Base-by-base conservation (phyloP, 2,113 vertebrate genomes). In the Nestor notabilis region DNA sequence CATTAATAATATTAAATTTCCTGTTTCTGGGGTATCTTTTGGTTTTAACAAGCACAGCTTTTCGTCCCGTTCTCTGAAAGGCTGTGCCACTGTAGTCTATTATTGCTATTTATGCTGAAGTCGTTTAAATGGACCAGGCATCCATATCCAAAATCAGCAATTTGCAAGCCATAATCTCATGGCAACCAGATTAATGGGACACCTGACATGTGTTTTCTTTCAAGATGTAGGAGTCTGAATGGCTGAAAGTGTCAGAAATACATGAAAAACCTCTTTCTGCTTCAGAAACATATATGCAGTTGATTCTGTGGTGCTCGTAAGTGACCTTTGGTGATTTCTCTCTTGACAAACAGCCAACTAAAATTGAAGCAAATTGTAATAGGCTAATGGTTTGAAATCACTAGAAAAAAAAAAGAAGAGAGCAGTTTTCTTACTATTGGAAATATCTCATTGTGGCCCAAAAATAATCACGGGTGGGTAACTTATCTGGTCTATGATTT, bases 141-240 rank as follows among this genome's bases (percentile, higher is more conserved):
- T 28, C 64, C 46, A 82, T 70, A 81, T 91, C 97, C 97, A 98
- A 97, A 95, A 96, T 92, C 95, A 98, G 97, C 94, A 95, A 95
- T 95, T 94, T 97, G 84, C 93, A 95, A 80, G 90, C 71, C 92
- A 92, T 96, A 97, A 94, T 90, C 95, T 96, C 96, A 97, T 94
- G 92, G 92, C 92, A 89, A 18, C 41, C 68, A 93, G 85, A 94
- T 96, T 97, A 96, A 92, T 11, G 10, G 92, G 96, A 97, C 94
- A 98, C 95, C 94, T 90, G 95, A 98, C 96, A 97, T 83, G 60
- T 96, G 81, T 97, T 96, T 97, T 94, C 87, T 92, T 96, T 94
- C 29, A 60, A 94, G 91, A 86, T 2, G 3, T 7, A 68, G 96
- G 91, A 95, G 89, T 55, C 89, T 55, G 90, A 96, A 80, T 52